Evolutionary conservation across 1,140 invertebrate genomes (phyloP).

Genomic region (Macrosteles quadrilineatus): DNA sequence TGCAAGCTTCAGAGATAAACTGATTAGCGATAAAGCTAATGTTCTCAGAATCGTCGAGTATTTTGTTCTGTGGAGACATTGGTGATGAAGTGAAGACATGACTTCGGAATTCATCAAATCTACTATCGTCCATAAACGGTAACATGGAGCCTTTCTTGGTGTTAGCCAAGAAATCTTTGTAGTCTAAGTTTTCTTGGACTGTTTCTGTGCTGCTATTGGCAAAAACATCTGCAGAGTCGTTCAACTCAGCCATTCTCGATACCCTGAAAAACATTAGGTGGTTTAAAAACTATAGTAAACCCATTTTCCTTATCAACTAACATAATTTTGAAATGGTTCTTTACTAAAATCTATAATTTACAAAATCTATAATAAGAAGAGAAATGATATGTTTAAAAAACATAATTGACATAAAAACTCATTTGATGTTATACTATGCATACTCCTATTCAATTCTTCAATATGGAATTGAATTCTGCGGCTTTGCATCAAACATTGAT

Average conservation of each 20-base stretch:
- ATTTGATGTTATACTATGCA: no score
- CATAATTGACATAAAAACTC: no score
- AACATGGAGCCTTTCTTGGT: background rate
- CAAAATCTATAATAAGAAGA: no score
- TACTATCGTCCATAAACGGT: constrained; percentile 13
- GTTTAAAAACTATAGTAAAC: no score
- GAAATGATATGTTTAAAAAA: no score
- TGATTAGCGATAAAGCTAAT: constrained; percentile 37
- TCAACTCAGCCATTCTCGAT: constrained; percentile 27
- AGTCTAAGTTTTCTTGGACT: constrained; percentile 36
- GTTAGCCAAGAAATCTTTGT: constrained; percentile 14
- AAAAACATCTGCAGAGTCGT: constrained; percentile 40
- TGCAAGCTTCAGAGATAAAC: constrained; percentile 39
- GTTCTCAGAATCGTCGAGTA: constrained; percentile 18
- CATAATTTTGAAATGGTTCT: no score
- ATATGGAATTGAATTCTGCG: no score
- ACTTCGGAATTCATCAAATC: background rate
- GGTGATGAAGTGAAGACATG: constrained; percentile 21
- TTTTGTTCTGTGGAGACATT: background rate
- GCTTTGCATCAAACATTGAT: no score
- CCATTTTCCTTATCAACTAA: no score
- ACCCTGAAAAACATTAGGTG: background rate
- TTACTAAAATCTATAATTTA: no score
- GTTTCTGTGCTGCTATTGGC: constrained; percentile 43
- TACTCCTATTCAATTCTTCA: no score